phyloP scores from a whole-genome alignment of 1,140 invertebrate species.

The Euura saliciscinereae region DNA sequence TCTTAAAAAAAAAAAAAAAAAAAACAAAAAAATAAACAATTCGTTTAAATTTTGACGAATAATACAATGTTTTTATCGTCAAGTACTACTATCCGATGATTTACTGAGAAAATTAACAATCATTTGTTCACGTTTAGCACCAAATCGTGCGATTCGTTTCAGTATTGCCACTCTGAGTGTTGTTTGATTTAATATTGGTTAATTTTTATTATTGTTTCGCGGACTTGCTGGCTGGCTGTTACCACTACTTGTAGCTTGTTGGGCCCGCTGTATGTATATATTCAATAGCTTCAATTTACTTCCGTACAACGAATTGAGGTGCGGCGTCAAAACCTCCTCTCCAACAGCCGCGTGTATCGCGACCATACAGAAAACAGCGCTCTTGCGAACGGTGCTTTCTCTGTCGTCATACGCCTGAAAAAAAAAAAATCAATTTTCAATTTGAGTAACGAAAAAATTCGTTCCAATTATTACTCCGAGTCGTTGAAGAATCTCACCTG shows the following conservation, averaged over 20 bases:
- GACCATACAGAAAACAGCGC: constrained; percentile 95
- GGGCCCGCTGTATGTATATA: constrained; percentile 73
- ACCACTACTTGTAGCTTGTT: constrained; percentile 30
- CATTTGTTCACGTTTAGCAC: constrained; percentile 44
- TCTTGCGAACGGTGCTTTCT: constrained; percentile 90
- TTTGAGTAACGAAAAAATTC: neutral
- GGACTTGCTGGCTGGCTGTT: constrained; percentile 53
- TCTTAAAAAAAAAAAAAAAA: neutral
- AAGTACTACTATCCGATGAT: constrained; percentile 34
- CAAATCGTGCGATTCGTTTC: constrained; percentile 48
- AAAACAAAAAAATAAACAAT: too few species aligned
- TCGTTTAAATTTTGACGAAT: too few species aligned
- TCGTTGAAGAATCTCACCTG: constrained; percentile 63
- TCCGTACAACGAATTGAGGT: constrained; percentile 78
- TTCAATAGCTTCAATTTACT: constrained; percentile 83
- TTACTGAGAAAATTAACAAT: constrained; percentile 51
- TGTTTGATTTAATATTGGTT: constrained; percentile 39
- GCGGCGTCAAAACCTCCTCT: constrained; percentile 79
- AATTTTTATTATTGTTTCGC: constrained; percentile 51
- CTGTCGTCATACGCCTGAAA: constrained; percentile 83
- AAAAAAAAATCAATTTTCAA: neutral
- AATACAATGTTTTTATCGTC: neutral
- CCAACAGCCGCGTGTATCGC: constrained; percentile 87
- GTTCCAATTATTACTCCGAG: neutral
- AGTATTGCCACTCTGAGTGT: constrained; percentile 52